phyloP scores from a whole-genome alignment of 2,113 vertebrate species.

The Colius striatus region DNA sequence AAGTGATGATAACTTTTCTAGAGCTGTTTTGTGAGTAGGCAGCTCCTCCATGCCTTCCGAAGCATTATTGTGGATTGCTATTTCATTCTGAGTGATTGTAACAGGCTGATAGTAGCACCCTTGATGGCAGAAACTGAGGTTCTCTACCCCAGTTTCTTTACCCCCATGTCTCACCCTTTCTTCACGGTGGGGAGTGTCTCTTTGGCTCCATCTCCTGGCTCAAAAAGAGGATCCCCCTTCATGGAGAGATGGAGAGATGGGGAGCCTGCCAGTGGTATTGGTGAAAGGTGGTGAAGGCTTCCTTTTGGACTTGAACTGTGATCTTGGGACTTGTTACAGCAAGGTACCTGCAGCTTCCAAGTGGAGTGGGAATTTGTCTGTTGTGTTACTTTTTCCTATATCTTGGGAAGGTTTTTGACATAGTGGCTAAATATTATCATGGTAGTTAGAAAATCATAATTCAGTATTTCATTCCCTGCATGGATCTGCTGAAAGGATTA shows the following conservation, averaged over 20 bases:
- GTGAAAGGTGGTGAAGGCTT: background rate
- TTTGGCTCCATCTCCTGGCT: conserved; percentile 65
- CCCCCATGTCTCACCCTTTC: background rate
- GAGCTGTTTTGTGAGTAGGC: background rate
- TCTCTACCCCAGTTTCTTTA: background rate
- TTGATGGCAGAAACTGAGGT: background rate
- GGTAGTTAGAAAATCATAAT: conserved; percentile 29
- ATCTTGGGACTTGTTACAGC: background rate
- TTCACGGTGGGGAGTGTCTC: conserved; percentile 18
- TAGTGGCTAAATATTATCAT: conserved; percentile 27
- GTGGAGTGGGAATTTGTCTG: background rate
- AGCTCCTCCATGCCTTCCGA: background rate
- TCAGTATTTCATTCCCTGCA: background rate
- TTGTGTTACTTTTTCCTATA: background rate
- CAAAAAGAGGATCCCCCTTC: background rate
- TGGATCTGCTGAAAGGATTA: conserved; percentile 22
- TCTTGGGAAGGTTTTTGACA: background rate
- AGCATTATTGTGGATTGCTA: background rate
- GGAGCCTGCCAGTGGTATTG: background rate
- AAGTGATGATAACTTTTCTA: background rate
- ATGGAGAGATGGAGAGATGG: background rate
- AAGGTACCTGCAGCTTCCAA: background rate
- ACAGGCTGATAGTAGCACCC: background rate
- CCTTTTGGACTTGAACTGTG: background rate
- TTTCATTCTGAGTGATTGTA: background rate